Evolutionary conservation across 2,888 invertebrate species (phyloP).

Genomic region (Pristionchus exspectatus): DNA sequence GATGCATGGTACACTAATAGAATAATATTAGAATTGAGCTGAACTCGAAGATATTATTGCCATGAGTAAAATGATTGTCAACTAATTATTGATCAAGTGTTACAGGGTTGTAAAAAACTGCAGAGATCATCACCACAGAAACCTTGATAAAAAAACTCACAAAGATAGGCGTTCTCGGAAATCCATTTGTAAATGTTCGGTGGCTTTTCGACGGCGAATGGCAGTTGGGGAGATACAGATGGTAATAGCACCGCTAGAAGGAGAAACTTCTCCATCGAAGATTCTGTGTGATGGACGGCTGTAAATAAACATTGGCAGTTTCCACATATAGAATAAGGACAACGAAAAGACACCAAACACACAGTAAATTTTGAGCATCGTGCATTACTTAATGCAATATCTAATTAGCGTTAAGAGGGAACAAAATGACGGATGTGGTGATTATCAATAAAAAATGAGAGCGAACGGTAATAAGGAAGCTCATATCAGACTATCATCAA

Average conservation of each 20-base stretch:
- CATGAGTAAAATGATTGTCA: no score
- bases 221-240: not conserved
- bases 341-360: not conserved
- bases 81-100: no score
- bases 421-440: no score
- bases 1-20: not conserved
- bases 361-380: not conserved
- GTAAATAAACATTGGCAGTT: not conserved
- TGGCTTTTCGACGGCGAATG: conserved; percentile 55
- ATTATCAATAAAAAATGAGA: no score
- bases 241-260: not conserved
- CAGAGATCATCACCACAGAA: no score
- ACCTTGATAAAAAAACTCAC: conserved; percentile 61
- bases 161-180: conserved; percentile 76
- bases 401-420: not conserved
- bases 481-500: not conserved
- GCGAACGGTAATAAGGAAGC: not conserved
- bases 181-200: conserved; percentile 77
- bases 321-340: not conserved
- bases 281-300: not conserved
- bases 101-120: no score
- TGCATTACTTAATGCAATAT: not conserved
- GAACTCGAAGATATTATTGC: no score
- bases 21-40: no score
- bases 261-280: conserved; percentile 47